Percentiles rank a stretch among this genome's conserved stretches.
These are phyloP conservation scores for Drosophila falleni DNA, from an alignment of 2,888 invertebrate species.

Conservation along the genomic window DNA sequence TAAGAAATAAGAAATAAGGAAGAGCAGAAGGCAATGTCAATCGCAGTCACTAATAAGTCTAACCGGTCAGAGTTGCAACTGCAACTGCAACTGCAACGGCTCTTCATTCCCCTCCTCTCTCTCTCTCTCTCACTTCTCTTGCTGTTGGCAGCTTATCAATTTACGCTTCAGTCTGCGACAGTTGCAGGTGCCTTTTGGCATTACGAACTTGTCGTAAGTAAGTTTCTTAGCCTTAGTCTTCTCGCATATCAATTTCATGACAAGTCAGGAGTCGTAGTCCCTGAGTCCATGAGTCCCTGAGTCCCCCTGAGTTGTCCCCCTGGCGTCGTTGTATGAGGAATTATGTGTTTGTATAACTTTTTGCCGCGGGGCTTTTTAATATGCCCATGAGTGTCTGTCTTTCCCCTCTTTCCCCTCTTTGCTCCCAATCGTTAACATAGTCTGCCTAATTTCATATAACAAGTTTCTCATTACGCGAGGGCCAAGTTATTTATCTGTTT, in stretches of 20 bases:
- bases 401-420: background rate
- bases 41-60: slow-evolving; percentile 68
- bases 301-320: too few relatives aligned
- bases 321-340: slow-evolving; percentile 56
- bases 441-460: slow-evolving; percentile 74
- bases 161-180: slow-evolving; percentile 64
- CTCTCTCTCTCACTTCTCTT: background rate
- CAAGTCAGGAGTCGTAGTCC: slow-evolving; percentile 16
- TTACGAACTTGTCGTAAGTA: slow-evolving; percentile 38
- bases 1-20: slow-evolving; percentile 3
- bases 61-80: slow-evolving; percentile 61
- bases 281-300: slow-evolving; percentile 1
- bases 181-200: slow-evolving; percentile 68
- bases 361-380: slow-evolving; percentile 57
- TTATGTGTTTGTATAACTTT: slow-evolving; percentile 71
- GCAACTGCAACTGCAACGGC: slow-evolving; percentile 18
- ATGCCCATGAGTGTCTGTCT: slow-evolving; percentile 40
- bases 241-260: slow-evolving; percentile 50
- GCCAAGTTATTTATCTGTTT: slow-evolving; percentile 26
- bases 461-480: slow-evolving; percentile 73
- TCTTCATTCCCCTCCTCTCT: slow-evolving; percentile 1
- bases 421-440: slow-evolving; percentile 5
- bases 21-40: slow-evolving; percentile 57
- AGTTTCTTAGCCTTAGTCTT: slow-evolving; percentile 30
- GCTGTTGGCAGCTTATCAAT: slow-evolving; percentile 73